Percentiles rank a stretch among this genome's conserved stretches.
phyloP scores from a whole-genome alignment of 2,888 invertebrate genomes.

The Cephus nigrinus region DNA sequence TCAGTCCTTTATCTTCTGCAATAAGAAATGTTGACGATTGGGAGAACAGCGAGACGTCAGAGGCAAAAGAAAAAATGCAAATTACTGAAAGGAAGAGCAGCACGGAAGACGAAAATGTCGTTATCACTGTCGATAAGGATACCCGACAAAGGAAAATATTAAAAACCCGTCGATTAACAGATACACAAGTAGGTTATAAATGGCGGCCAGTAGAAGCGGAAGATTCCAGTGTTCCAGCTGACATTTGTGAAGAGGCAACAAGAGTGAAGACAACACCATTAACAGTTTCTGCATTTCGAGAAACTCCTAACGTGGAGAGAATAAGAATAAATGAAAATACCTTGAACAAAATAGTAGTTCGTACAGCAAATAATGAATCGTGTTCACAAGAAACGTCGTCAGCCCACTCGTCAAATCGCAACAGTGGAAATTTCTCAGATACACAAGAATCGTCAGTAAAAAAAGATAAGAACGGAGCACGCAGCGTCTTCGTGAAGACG shows the following conservation, averaged over 20 bases:
- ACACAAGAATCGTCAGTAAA: constrained; percentile 18
- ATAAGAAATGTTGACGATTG: not conserved
- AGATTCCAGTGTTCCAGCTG: not conserved
- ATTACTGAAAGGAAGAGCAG: not conserved
- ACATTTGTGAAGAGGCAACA: constrained; percentile 11
- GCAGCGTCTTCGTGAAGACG: constrained; percentile 82
- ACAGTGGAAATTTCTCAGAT: not conserved
- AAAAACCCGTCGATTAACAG: constrained; percentile 49
- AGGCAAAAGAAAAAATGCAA: not conserved
- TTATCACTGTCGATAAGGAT: constrained; percentile 36
- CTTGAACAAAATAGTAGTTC: constrained; percentile 55
- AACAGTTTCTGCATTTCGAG: constrained; percentile 30
- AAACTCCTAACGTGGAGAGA: constrained; percentile 42
- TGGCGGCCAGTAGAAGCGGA: constrained; percentile 28
- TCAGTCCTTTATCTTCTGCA: not conserved
- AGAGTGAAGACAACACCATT: constrained; percentile 23
- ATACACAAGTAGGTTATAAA: constrained; percentile 43
- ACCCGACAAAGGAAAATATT: constrained; percentile 39
- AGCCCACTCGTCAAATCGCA: not conserved
- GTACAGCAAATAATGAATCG: constrained; percentile 39
- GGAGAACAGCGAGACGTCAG: not conserved
- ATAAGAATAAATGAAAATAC: constrained; percentile 53
- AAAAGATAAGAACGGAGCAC: constrained; percentile 40
- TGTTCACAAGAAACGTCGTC: not conserved
- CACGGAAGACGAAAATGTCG: constrained; percentile 31